Evolutionary conservation across 37 sponge, comb jelly and placozoan species (phyloP), one percentile per base, ranked within the genome.

Genomic region (Ephydatia muelleri): DNA sequence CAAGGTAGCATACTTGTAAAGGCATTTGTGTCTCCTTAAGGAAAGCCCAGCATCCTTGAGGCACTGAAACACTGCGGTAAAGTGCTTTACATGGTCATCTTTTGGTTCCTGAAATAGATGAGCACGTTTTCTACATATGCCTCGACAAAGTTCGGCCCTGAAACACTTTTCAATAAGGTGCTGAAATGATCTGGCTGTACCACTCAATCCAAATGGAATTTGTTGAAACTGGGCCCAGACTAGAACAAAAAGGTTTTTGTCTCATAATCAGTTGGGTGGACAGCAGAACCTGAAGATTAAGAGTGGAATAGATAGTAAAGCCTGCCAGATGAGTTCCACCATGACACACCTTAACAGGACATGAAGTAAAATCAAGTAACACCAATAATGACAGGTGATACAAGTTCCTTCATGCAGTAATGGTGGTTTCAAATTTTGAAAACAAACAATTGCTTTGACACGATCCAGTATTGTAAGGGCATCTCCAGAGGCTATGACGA

Each of bases 401-500:
- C 72, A 27, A 91, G 81, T 36, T 33, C 79, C 0, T 82, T 83
- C 68, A 29, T 89, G 89, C 12, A 65, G 19, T 9, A 83, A n/a
- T n/a, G n/a, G n/a, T n/a, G n/a, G n/a, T 25, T 83, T 27, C 26
- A 88, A 38, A 39, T 83, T 35, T 23, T 79, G 84, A n/a, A 89
- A 4, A 38, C 38, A 57, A 0, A 83, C 79, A 3, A 65, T 28
- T 26, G 79, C 84, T 64, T 32, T 32, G 23, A 89, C 73, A 73
- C 80, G 73, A 33, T 48, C 82, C 30, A 57, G 28, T 27, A 90
- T 81, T 26, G 75, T 69, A 21, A 90, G 65, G 2, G 47, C 64
- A 29, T 74, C 82, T n/a, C 90, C 90, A 2, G 85, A 81, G 39
- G 90, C 85, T 34, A 86, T 90, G 5, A 89, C 84, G 3, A 88